Conservation (phyloP, 1,140 invertebrate genomes). For the Mycetomoellerius zeteki region DNA sequence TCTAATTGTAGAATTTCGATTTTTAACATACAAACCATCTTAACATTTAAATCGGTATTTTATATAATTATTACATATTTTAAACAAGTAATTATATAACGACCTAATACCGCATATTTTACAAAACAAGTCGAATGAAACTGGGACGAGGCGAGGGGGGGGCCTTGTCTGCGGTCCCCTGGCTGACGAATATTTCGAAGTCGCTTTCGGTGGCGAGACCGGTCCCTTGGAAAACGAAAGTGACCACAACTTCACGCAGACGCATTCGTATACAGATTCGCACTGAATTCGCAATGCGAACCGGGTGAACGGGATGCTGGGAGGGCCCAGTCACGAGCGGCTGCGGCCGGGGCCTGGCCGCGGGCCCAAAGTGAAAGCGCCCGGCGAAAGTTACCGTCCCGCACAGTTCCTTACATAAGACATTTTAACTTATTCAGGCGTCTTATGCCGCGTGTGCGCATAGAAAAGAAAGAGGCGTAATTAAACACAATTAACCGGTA, state of each 20-base stretch:
- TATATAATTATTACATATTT: slow-evolving; percentile 27
- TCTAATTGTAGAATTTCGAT: background rate
- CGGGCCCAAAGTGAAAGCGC: slow-evolving; percentile 84
- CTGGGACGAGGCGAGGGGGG: background rate
- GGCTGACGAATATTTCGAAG: slow-evolving; percentile 34
- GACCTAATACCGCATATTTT: slow-evolving; percentile 38
- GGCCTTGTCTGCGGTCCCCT: background rate
- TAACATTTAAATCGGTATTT: slow-evolving; percentile 11
- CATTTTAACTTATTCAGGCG: slow-evolving; percentile 82
- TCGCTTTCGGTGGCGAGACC: slow-evolving; percentile 64
- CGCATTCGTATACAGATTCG: background rate
- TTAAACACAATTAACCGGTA: slow-evolving; percentile 63
- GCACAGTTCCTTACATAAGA: slow-evolving; percentile 84
- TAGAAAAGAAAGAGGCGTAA: slow-evolving; percentile 56
- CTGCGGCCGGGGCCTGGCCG: slow-evolving; percentile 71
- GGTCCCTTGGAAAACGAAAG: slow-evolving; percentile 78
- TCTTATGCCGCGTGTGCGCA: slow-evolving; percentile 72
- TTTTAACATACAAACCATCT: background rate
- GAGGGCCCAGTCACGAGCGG: slow-evolving; percentile 73
- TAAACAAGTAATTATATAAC: slow-evolving; percentile 45
- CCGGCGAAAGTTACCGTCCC: slow-evolving; percentile 84
- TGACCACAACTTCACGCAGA: slow-evolving; percentile 55
- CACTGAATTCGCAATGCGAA: slow-evolving; percentile 16
- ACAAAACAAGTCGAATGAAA: slow-evolving; percentile 29
- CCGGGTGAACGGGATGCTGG: slow-evolving; percentile 84